Conservation (phyloP, 2,797 vertebrate species). For the Aldrovandia affinis region DNA sequence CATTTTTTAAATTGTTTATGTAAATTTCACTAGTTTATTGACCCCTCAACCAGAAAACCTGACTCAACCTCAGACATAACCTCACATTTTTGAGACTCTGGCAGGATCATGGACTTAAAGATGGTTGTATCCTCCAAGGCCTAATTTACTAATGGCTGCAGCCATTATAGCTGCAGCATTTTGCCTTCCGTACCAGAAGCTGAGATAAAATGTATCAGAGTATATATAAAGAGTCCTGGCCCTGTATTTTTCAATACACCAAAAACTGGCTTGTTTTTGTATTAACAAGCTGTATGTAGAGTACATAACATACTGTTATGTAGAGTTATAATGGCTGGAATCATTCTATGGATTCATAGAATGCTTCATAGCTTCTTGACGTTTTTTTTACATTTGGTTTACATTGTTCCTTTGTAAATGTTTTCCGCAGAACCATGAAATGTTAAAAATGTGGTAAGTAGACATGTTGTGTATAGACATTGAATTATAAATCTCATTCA, state of each 20-base stretch:
- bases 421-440: no score
- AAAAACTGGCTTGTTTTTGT: neutral
- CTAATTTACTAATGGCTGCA: neutral
- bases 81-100: neutral
- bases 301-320: neutral
- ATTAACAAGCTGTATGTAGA: neutral
- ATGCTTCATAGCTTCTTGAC: neutral
- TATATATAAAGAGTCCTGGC: neutral
- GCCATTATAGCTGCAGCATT: neutral
- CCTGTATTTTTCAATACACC: no score
- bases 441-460: no score
- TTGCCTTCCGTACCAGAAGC: neutral
- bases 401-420: no score
- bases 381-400: no score
- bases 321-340: neutral
- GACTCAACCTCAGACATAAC: neutral
- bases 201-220: conserved; percentile 5
- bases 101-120: neutral
- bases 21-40: no score
- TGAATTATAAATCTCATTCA: no score
- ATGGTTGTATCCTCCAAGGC: neutral
- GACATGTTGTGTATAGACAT: no score
- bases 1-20: no score
- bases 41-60: neutral
- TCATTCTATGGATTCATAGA: neutral